These are phyloP conservation scores for Stylophora pistillata DNA, from an alignment of 64 coral and sea anemone genomes.

Conservation along the genomic window DNA sequence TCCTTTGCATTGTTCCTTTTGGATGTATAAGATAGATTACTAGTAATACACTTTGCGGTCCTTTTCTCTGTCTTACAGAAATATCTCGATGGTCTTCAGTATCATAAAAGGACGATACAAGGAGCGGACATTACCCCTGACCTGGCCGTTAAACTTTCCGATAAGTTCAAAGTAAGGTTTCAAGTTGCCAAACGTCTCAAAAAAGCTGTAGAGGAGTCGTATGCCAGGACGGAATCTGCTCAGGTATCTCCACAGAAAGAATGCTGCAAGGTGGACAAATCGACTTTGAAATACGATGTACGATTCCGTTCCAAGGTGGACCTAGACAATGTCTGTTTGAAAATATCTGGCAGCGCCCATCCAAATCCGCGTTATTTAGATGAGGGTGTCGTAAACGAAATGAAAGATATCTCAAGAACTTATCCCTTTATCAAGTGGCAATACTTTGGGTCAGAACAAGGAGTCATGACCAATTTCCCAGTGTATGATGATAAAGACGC, in stretches of 20 bases:
- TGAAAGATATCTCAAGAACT: constrained; percentile 25
- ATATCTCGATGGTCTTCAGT: constrained; percentile 27
- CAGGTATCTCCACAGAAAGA: background rate
- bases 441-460: constrained; percentile 64
- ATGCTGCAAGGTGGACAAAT: constrained; percentile 50
- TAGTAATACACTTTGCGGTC: too few relatives aligned
- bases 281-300: constrained; percentile 26
- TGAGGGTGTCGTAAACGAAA: background rate
- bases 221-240: background rate
- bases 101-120: background rate
- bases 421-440: constrained; percentile 52
- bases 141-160: background rate
- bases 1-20: too few relatives aligned
- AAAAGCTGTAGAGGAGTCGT: constrained; percentile 36
- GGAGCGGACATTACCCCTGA: background rate
- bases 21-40: too few relatives aligned
- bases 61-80: background rate
- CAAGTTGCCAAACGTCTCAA: constrained; percentile 10
- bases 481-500: background rate
- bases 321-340: constrained; percentile 10
- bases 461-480: constrained; percentile 34
- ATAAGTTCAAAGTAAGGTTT: constrained; percentile 47
- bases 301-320: constrained; percentile 29
- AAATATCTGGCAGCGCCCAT: constrained; percentile 1
- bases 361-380: constrained; percentile 14